A percentile compares a stretch with the other conserved stretches of the same genome.
Evolutionary conservation across 2,113 vertebrate genomes (phyloP).

Genomic region (Cariama cristata): DNA sequence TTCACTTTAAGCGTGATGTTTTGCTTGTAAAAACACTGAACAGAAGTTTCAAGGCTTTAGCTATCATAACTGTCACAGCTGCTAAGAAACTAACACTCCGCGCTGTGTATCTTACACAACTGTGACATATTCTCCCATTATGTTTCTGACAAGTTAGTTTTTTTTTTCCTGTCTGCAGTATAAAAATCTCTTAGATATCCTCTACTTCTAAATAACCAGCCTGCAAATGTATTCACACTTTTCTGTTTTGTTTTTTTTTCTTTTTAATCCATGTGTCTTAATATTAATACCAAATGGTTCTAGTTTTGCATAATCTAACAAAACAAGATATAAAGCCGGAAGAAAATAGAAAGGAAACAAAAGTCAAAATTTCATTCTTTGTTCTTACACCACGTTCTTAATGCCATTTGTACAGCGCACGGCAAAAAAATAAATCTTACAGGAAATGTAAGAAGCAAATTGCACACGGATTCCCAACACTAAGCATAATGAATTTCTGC

Average conservation of each 20-base stretch:
- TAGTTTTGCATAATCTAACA: no score
- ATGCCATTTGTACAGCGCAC: accelerated
- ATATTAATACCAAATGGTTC: not conserved
- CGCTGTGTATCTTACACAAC: not conserved
- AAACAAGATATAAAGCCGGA: not conserved
- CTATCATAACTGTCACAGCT: not conserved
- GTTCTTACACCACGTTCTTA: not conserved
- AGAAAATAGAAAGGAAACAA: not conserved
- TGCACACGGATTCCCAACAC: not conserved
- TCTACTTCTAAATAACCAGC: not conserved
- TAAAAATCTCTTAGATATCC: not conserved
- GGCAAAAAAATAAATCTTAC: no score
- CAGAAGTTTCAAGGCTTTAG: not conserved
- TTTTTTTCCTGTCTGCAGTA: not conserved
- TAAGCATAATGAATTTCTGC: accelerated
- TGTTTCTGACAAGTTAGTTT: not conserved
- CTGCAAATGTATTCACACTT: not conserved
- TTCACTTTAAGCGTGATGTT: not conserved
- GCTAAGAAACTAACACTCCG: not conserved
- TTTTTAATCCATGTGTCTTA: accelerated
- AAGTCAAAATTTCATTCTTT: not conserved
- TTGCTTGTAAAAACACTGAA: slow-evolving; percentile 17
- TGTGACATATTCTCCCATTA: not conserved
- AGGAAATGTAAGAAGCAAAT: not conserved
- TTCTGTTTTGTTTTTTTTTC: no score